Evolutionary conservation across 2,113 vertebrate species (phyloP), one percentile per base, ranked within the genome.

Genomic region (Elephantulus edwardii): DNA sequence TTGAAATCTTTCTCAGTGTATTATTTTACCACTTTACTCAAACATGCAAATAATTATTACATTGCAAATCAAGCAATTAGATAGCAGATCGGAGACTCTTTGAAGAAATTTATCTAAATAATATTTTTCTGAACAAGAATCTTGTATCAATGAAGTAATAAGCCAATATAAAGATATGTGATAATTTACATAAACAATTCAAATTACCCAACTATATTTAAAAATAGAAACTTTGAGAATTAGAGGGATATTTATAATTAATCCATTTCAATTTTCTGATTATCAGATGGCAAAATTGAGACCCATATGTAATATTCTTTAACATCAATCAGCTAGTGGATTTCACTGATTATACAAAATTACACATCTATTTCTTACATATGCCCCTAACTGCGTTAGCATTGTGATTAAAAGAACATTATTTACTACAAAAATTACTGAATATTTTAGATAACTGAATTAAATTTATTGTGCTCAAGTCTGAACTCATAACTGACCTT

Each of bases 141-240:
- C 54, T 75, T 77, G 30, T 54, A 92, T 87, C 44, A 74, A 17
- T 84, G 70, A 93, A 92, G 72, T 52, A 93, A 91, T 89, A 75
- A 64, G 54, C 78, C 74, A 91, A 24, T 30, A 22, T 74, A 72
- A 91, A 92, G 6, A 85, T 60, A 92, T 72, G 60, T 52, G 70
- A 24, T 87, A 81, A 76, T 66, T 46, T 80, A 1, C 11, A 44
- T n/a, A 60, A 86, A 74, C 13, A 46, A 64, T 48, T 90, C 86
- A 88, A 77, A 71, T 48, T 10, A 83, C 84, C 74, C 64, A 94
- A 28, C 72, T 46, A 1, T 50, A 50, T 60, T 89, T 86, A 22
- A 76, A 92, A 83, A 70, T 68, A 75, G 10, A 86, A 64, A 24
- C 33, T 79, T 66, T 91, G 64, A 33, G 12, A 85, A 79, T 38